These are phyloP conservation scores for Sinella curviseta DNA, from an alignment of 1,140 invertebrate species.

Conservation along the genomic window DNA sequence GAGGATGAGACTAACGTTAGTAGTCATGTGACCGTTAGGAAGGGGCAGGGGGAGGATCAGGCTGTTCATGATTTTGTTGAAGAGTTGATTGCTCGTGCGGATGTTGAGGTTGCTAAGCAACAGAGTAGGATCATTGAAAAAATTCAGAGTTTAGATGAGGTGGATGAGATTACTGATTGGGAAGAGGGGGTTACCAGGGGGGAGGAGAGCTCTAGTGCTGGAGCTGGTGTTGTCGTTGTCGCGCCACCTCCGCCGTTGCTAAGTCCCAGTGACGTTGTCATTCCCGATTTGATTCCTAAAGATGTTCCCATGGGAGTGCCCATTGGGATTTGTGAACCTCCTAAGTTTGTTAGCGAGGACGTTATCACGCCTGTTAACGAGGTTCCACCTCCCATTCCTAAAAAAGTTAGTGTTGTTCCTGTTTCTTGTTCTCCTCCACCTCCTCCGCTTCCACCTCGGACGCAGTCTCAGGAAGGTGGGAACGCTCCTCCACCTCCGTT, in stretches of 20 bases:
- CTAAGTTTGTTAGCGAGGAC: too few species aligned
- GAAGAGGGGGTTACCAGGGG: neutral
- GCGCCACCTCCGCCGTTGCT: neutral
- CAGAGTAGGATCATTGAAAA: neutral
- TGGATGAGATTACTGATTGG: neutral
- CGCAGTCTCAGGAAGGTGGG: neutral
- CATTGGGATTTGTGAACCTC: too few species aligned
- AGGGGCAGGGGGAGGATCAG: neutral
- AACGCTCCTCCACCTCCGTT: neutral
- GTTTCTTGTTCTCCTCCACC: constrained; percentile 23
- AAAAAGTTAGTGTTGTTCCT: neutral
- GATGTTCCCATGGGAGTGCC: too few species aligned
- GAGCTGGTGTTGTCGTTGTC: neutral
- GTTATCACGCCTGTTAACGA: too few species aligned
- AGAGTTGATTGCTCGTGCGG: neutral
- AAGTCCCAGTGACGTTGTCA: constrained; percentile 6
- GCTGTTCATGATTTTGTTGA: neutral
- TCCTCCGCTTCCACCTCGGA: constrained; percentile 23
- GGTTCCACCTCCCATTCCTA: too few species aligned
- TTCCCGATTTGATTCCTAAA: neutral
- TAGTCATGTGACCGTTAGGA: neutral
- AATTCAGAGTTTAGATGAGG: constrained; percentile 8
- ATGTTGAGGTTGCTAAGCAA: neutral
- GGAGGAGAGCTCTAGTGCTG: too few species aligned
- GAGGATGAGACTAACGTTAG: neutral